Percentiles rank a stretch among this genome's conserved stretches.
phyloP scores from a whole-genome alignment of 2,113 vertebrate species.

The Pipra filicauda region DNA sequence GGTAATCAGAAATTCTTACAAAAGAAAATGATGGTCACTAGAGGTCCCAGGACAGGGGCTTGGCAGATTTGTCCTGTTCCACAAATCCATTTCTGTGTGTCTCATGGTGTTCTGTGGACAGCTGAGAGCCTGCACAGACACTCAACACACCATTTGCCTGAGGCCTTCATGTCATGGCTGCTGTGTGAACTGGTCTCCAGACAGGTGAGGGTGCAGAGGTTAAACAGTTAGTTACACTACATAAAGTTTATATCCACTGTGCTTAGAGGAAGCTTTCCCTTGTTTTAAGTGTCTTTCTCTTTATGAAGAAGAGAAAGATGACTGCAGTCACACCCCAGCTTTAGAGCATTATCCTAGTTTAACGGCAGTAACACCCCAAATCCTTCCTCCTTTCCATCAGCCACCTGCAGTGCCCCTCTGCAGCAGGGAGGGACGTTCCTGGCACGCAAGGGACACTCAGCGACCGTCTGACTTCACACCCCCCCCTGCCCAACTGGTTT shows the following conservation, averaged over 20 bases:
- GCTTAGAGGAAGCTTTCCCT: neutral
- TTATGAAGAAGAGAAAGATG: neutral
- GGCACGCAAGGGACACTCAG: neutral
- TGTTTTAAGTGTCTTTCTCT: neutral
- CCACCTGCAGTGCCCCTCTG: neutral
- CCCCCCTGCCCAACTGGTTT: neutral
- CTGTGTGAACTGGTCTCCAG: slow-evolving; percentile 19
- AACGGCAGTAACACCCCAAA: neutral
- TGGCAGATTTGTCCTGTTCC: neutral
- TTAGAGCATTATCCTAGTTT: neutral
- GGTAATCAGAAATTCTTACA: neutral
- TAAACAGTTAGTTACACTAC: slow-evolving; percentile 48
- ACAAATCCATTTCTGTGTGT: neutral
- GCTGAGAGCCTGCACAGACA: neutral
- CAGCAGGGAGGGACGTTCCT: neutral
- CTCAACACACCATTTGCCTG: neutral
- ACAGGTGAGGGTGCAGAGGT: slow-evolving; percentile 31
- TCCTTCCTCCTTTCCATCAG: neutral
- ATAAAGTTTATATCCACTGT: slow-evolving; percentile 51
- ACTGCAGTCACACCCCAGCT: neutral
- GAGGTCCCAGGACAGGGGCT: neutral
- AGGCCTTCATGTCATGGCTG: slow-evolving; percentile 41
- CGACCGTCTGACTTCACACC: neutral
- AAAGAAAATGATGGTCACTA: neutral
- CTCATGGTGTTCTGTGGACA: neutral